A percentile compares a stretch with the other conserved stretches of the same genome.
phyloP scores from a whole-genome alignment of 2,888 invertebrate genomes.

The Nomada ruficornis region DNA sequence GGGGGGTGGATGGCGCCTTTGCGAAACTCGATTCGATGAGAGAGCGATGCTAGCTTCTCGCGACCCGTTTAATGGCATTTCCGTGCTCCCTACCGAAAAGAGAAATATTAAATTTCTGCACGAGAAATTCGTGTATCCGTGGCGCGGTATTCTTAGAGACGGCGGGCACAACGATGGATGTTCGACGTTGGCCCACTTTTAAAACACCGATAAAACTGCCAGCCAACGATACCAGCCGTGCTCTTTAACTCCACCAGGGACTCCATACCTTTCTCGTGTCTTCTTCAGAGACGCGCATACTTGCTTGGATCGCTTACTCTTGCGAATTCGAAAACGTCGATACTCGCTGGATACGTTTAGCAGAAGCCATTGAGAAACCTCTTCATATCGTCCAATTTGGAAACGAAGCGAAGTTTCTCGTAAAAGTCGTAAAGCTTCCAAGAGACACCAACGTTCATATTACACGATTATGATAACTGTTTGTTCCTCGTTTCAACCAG shows the following conservation, averaged over 20 bases:
- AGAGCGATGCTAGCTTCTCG: constrained; percentile 57
- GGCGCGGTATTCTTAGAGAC: constrained; percentile 55
- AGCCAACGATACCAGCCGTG: constrained; percentile 5
- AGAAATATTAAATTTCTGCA: constrained; percentile 71
- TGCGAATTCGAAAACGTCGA: constrained; percentile 19
- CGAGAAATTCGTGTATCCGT: constrained; percentile 53
- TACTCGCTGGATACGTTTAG: background rate
- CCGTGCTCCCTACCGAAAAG: constrained; percentile 64
- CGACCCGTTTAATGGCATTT: constrained; percentile 74
- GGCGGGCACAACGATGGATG: constrained; percentile 25
- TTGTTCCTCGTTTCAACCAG: background rate
- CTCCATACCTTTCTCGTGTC: constrained; percentile 1
- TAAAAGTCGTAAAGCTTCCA: background rate
- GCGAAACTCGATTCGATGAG: constrained; percentile 69
- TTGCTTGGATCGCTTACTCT: background rate
- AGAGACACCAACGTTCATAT: background rate
- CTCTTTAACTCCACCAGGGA: constrained; percentile 26
- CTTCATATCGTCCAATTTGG: background rate
- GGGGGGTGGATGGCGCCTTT: constrained; percentile 43
- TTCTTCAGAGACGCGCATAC: background rate
- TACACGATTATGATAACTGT: background rate
- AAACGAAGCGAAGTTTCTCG: background rate
- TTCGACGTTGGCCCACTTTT: constrained; percentile 58
- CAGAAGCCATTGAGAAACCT: background rate
- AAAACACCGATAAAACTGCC: constrained; percentile 54